phyloP scores from a whole-genome alignment of 2,797 vertebrate genomes.

The Enteromius paludinosus region DNA sequence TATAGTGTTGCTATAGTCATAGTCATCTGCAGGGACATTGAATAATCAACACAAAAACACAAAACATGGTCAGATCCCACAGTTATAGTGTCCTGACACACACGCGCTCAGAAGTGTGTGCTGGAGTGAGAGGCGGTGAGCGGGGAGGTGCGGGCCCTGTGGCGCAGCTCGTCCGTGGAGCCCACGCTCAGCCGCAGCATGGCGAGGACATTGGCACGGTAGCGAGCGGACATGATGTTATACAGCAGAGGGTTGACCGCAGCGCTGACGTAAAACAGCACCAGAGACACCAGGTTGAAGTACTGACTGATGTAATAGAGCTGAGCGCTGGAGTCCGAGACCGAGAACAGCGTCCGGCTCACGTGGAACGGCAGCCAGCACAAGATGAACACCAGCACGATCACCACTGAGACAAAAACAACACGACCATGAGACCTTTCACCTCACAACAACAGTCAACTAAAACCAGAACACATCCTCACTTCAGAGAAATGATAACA shows the following conservation, averaged over 20 bases:
- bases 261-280: constrained; percentile 83
- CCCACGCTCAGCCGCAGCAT: constrained; percentile 64
- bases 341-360: constrained; percentile 63
- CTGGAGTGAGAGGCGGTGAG: constrained; percentile 52
- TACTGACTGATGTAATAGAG: constrained; percentile 80
- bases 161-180: constrained; percentile 36
- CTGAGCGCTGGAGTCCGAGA: constrained; percentile 51
- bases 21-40: not conserved
- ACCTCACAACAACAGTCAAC: not conserved
- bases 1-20: too few relatives aligned
- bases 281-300: constrained; percentile 79
- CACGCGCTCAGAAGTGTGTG: constrained; percentile 49
- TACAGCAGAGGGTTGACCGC: constrained; percentile 83
- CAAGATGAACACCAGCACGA: constrained; percentile 65
- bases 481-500: not conserved
- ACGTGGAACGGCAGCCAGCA: constrained; percentile 68
- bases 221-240: constrained; percentile 80
- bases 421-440: not conserved
- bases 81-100: not conserved
- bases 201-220: constrained; percentile 72
- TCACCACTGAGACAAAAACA: constrained; percentile 55
- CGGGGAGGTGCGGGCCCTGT: constrained; percentile 35
- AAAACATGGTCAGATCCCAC: not conserved
- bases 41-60: not conserved
- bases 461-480: not conserved